These are phyloP conservation scores for Caenorhabditis sp. DNA, from an alignment of 2,888 invertebrate genomes.

Conservation along the genomic window DNA sequence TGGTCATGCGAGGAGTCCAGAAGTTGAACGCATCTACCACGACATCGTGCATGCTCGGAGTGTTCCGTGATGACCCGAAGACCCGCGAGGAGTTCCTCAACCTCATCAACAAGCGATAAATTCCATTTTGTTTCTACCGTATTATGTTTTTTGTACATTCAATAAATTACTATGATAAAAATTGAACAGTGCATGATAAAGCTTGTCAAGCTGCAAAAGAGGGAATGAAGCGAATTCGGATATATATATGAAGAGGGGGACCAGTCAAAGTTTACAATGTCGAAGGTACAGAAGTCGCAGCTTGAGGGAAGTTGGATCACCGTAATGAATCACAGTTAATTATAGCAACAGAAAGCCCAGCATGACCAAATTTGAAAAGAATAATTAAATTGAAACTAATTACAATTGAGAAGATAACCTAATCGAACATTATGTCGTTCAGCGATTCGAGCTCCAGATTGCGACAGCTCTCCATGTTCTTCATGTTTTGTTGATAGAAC, in stretches of 20 bases:
- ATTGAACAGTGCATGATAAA: conserved; percentile 22
- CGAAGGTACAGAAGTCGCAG: conserved; percentile 36
- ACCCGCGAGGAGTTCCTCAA: conserved; percentile 98
- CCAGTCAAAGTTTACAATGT: conserved; percentile 27
- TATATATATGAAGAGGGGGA: conserved; percentile 6
- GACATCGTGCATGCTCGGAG: conserved; percentile 98
- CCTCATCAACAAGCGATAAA: conserved; percentile 84
- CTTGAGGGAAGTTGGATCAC: conserved; percentile 23
- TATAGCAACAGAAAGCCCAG: conserved; percentile 5
- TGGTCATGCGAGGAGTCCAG: conserved; percentile 99
- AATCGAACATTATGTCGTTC: conserved; percentile 62
- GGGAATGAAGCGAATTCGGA: conserved; percentile 4
- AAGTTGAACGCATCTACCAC: conserved; percentile 99
- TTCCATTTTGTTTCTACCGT: conserved; percentile 7
- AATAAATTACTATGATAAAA: conserved; percentile 38
- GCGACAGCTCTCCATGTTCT: conserved; percentile 67
- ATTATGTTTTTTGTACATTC: conserved; percentile 43
- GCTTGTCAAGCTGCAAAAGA: conserved; percentile 25
- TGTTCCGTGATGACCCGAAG: conserved; percentile 94
- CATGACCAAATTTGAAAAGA: background rate
- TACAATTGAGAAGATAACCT: conserved; percentile 7
- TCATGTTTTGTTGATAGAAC: conserved; percentile 68
- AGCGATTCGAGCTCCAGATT: conserved; percentile 68
- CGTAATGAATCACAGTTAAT: conserved; percentile 34
- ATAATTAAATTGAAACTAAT: background rate